Evolutionary conservation across 2,113 vertebrate genomes (phyloP).

Genomic region (Candoia aspera): DNA sequence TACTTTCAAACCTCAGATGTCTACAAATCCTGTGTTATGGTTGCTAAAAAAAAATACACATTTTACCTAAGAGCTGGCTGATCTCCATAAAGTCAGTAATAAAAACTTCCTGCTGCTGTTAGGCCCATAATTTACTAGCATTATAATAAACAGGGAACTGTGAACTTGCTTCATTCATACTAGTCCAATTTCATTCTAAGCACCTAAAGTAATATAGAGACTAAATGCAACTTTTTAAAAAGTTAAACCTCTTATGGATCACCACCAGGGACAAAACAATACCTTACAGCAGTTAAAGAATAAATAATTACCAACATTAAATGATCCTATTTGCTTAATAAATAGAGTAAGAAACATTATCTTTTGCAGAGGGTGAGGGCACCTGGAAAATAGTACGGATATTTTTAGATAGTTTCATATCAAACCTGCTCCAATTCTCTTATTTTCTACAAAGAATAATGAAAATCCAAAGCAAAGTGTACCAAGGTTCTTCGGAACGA

Average conservation of each 20-base stretch:
- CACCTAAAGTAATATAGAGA: not conserved
- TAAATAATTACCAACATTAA: not conserved
- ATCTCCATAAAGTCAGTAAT: not conserved
- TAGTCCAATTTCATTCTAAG: not conserved
- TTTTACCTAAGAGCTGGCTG: not conserved
- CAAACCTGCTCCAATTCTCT: not conserved
- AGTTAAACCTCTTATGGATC: not conserved
- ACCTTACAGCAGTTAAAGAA: not conserved
- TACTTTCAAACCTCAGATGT: constrained; percentile 18
- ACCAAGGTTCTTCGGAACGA: not conserved
- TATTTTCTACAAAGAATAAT: not conserved
- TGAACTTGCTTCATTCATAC: not conserved
- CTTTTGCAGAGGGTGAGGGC: not conserved
- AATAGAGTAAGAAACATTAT: not conserved
- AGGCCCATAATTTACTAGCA: not conserved
- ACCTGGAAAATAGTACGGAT: not conserved
- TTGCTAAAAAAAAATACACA: not conserved
- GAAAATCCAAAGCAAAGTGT: not conserved
- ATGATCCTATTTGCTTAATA: not conserved
- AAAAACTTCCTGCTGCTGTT: not conserved
- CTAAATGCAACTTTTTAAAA: not conserved
- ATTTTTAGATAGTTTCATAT: not conserved
- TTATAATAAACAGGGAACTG: not conserved
- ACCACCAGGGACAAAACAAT: not conserved
- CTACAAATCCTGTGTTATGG: not conserved